Percentiles rank a stretch among this genome's conserved stretches.
phyloP scores from a whole-genome alignment of 2,888 invertebrate species.

The Exephanes ischioxanthus region DNA sequence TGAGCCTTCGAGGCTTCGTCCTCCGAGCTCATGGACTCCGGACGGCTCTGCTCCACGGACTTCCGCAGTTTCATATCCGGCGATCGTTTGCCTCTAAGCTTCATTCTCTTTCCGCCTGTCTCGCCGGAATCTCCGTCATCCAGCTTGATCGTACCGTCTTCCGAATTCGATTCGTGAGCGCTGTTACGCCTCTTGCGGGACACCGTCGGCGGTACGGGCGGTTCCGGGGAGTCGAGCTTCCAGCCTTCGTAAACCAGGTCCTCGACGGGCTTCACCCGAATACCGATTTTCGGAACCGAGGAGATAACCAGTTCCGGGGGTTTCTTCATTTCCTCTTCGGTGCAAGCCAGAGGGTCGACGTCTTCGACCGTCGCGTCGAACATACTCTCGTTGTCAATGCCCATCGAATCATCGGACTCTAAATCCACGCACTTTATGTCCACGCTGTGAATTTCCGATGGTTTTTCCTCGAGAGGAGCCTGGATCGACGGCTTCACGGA shows the following conservation, averaged over 20 bases:
- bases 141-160: constrained; percentile 85
- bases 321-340: constrained; percentile 74
- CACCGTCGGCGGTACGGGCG: constrained; percentile 51
- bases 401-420: constrained; percentile 78
- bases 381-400: constrained; percentile 73
- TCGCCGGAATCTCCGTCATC: constrained; percentile 79
- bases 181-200: constrained; percentile 81
- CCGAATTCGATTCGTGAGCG: constrained; percentile 80
- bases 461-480: constrained; percentile 21
- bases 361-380: constrained; percentile 74
- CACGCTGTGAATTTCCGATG: constrained; percentile 73
- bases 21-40: constrained; percentile 79
- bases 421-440: constrained; percentile 70
- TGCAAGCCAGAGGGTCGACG: constrained; percentile 83
- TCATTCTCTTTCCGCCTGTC: constrained; percentile 81
- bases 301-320: constrained; percentile 52
- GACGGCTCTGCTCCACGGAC: constrained; percentile 81
- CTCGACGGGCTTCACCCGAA: constrained; percentile 80
- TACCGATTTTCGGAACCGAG: constrained; percentile 71
- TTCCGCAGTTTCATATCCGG: constrained; percentile 80
- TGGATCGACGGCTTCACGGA: constrained; percentile 32
- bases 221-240: constrained; percentile 77
- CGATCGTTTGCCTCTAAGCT: constrained; percentile 76
- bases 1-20: constrained; percentile 75
- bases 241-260: constrained; percentile 81